A percentile compares a stretch with the other conserved stretches of the same genome.
phyloP scores from a whole-genome alignment of 2,113 vertebrate species.

The Penelope pileata region DNA sequence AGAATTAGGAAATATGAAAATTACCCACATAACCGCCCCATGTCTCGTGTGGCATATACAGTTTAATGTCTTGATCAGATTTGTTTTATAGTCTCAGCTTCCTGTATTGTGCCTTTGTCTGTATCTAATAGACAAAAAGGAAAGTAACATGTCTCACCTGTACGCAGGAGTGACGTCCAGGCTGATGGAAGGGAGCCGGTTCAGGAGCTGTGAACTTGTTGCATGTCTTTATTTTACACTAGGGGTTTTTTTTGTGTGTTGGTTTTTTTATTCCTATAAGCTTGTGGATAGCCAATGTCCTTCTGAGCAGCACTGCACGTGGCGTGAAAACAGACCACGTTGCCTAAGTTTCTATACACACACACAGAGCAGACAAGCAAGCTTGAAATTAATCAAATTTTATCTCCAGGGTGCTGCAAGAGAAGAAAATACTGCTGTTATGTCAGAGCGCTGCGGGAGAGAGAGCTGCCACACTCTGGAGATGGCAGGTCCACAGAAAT shows the following conservation, averaged over 20 bases:
- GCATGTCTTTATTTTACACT: background rate
- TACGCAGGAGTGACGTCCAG: background rate
- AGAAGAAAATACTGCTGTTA: background rate
- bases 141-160: background rate
- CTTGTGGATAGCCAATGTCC: background rate
- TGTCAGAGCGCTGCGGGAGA: background rate
- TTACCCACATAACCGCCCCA: background rate
- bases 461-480: background rate
- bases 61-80: background rate
- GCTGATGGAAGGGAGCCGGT: background rate
- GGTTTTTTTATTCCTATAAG: background rate
- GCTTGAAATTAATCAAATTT: background rate
- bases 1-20: conserved; percentile 28
- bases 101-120: background rate
- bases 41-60: background rate
- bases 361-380: background rate
- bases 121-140: background rate
- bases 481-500: background rate
- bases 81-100: background rate
- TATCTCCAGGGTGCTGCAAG: background rate
- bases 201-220: background rate
- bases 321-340: rapidly evolving
- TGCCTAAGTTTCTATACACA: background rate
- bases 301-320: background rate
- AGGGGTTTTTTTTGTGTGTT: background rate